phyloP scores from a whole-genome alignment of 2,888 invertebrate species.

The Acanthosepion lycidas region DNA sequence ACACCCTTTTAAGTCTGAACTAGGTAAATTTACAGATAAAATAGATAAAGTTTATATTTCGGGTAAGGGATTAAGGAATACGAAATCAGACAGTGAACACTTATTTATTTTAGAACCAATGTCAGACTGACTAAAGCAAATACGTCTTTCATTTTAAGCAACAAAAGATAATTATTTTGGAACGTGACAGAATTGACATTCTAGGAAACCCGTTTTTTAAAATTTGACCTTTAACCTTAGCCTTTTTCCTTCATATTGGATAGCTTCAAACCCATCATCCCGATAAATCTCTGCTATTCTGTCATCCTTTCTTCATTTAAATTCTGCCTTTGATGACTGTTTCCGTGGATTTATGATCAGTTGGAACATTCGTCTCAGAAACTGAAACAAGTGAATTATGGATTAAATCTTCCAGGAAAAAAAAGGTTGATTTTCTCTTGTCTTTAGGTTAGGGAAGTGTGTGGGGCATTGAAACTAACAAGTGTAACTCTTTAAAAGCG shows the following conservation, averaged over 20 bases:
- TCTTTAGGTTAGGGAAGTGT: not conserved
- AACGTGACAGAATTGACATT: not conserved
- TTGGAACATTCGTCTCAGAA: not conserved
- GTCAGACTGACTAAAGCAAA: not conserved
- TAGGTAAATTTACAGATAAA: too few relatives aligned
- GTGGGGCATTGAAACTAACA: not conserved
- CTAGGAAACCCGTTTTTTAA: not conserved
- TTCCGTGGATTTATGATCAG: not conserved
- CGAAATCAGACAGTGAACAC: not conserved
- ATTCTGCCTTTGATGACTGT: not conserved
- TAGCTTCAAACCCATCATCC: not conserved
- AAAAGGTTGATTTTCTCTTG: too few relatives aligned
- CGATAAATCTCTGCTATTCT: not conserved
- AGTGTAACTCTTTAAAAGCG: conserved; percentile 15
- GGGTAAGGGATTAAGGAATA: not conserved
- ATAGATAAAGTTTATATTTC: not conserved
- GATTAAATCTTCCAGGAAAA: not conserved
- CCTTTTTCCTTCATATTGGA: not conserved
- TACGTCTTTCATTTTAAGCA: not conserved
- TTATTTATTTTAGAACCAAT: not conserved
- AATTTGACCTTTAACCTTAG: not conserved
- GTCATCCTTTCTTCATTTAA: not conserved
- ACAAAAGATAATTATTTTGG: not conserved
- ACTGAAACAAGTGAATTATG: not conserved
- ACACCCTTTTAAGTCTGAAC: too few relatives aligned